Evolutionary conservation across 2,888 invertebrate genomes (phyloP).

Genomic region (Corbicula japonica): DNA sequence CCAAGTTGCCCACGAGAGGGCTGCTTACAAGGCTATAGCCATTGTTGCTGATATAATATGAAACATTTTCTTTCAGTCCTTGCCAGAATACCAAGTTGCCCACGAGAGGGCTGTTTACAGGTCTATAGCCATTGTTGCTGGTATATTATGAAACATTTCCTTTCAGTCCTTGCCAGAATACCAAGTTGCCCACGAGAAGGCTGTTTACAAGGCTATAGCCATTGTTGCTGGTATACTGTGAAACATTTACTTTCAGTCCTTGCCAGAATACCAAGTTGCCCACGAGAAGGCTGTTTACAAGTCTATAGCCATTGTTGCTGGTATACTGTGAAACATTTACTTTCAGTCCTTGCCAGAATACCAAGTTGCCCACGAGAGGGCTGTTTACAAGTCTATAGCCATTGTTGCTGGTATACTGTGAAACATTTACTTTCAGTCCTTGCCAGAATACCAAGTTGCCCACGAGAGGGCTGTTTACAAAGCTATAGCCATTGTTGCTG

Average conservation of each 20-base stretch:
- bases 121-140: too few species aligned
- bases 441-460: conserved; percentile 86
- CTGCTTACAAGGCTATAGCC: conserved; percentile 86
- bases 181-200: conserved; percentile 86
- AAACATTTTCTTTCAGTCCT: too few species aligned
- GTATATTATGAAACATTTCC: too few species aligned
- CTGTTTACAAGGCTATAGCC: conserved; percentile 86
- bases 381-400: conserved; percentile 86
- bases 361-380: conserved; percentile 86
- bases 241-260: too few species aligned
- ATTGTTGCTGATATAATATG: conserved; percentile 86
- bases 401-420: conserved; percentile 85
- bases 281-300: too few species aligned
- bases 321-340: too few species aligned
- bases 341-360: conserved; percentile 85
- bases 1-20: conserved; percentile 86
- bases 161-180: conserved; percentile 86
- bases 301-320: too few species aligned
- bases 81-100: too few species aligned
- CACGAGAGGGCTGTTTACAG: too few species aligned
- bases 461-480: conserved; percentile 86
- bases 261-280: too few species aligned
- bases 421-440: conserved; percentile 81
- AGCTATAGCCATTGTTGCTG: conserved; percentile 85
- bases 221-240: too few species aligned